Evolutionary conservation across 2,888 invertebrate species (phyloP).

Genomic region (Meliscaeva auricollis): DNA sequence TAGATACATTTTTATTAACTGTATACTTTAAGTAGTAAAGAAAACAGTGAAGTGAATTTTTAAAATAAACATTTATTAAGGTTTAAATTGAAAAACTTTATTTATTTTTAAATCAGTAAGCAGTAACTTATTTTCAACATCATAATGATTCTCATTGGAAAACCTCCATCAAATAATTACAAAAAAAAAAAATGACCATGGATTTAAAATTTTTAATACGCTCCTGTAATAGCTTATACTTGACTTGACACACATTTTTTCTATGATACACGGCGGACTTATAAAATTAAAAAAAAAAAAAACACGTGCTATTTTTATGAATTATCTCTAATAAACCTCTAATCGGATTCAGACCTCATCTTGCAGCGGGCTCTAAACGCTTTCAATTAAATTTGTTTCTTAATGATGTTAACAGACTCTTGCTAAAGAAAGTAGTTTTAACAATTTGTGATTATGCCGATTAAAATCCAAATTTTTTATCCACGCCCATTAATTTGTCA

Average conservation of each 20-base stretch:
- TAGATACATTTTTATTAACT: too few species aligned
- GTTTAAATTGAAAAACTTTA: too few species aligned
- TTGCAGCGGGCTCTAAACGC: neutral
- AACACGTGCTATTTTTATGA: neutral
- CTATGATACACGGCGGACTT: neutral
- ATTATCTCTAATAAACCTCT: neutral
- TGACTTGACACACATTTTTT: constrained; percentile 26
- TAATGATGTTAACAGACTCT: neutral
- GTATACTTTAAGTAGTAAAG: too few species aligned
- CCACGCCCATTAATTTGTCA: neutral
- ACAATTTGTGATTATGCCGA: neutral
- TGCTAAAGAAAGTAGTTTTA: constrained; percentile 10
- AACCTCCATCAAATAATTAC: neutral
- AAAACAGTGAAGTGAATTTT: too few species aligned
- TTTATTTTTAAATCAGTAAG: too few species aligned
- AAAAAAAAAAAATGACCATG: neutral
- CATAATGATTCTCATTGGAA: too few species aligned
- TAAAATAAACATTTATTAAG: too few species aligned
- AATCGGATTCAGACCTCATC: neutral
- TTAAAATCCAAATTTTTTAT: constrained; percentile 9
- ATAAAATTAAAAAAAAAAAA: neutral
- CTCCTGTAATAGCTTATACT: constrained; percentile 1
- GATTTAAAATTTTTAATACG: neutral
- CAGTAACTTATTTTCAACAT: too few species aligned
- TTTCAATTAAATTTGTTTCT: neutral